phyloP scores from a whole-genome alignment of 2,797 vertebrate species.

The Spea hammondii region DNA sequence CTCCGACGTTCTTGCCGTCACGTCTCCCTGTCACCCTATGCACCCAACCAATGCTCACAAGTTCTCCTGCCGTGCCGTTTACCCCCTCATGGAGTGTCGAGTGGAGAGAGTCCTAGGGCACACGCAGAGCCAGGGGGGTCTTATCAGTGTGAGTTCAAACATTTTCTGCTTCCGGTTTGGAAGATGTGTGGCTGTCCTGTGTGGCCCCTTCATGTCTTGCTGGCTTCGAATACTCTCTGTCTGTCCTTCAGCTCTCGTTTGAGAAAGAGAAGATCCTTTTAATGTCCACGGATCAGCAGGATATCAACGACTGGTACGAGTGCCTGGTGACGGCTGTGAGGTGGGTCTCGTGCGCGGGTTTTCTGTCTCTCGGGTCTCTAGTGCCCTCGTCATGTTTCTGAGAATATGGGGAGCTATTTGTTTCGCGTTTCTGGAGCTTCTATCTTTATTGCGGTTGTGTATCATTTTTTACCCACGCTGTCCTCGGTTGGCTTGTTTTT shows the following conservation, averaged over 20 bases:
- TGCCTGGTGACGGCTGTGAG: constrained; percentile 8
- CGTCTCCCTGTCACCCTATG: constrained; percentile 66
- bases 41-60: constrained; percentile 64
- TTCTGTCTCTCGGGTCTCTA: background rate
- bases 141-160: constrained; percentile 70
- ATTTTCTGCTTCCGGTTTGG: background rate
- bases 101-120: constrained; percentile 73
- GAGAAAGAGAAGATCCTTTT: constrained; percentile 17
- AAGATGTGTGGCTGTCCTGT: background rate
- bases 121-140: constrained; percentile 63
- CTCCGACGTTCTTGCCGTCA: constrained; percentile 66
- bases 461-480: too few species aligned
- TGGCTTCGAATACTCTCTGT: background rate
- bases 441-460: background rate
- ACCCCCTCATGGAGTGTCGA: constrained; percentile 64
- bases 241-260: constrained; percentile 11
- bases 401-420: background rate
- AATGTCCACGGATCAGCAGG: constrained; percentile 15
- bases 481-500: too few species aligned
- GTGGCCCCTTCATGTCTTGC: background rate
- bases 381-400: background rate
- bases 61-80: constrained; percentile 64
- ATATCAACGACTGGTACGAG: constrained; percentile 19
- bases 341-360: background rate
- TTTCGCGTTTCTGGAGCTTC: background rate